phyloP scores from a whole-genome alignment of 2,113 vertebrate genomes.

The Boulengeromyrus knoepffleri region DNA sequence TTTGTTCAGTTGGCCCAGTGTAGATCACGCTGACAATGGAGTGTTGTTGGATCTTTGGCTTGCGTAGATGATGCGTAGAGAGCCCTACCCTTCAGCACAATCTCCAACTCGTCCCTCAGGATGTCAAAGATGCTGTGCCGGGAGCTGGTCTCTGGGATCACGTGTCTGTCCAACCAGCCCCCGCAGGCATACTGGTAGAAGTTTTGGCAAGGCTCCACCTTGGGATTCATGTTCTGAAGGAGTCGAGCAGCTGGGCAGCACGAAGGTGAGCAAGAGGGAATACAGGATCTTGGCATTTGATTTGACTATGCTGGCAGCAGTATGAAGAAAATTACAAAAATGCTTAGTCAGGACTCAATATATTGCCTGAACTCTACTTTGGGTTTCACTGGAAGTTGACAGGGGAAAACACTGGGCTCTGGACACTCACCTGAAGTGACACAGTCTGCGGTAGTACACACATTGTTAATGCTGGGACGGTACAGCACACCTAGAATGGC shows the following conservation, averaged over 20 bases:
- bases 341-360: no score
- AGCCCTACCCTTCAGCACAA: conserved; percentile 82
- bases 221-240: conserved; percentile 84
- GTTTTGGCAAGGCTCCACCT: conserved; percentile 75
- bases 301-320: background rate
- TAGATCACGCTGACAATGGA: background rate
- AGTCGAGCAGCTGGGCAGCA: conserved; percentile 75
- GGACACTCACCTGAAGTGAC: conserved; percentile 76
- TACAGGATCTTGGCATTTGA: background rate
- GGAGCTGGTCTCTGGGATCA: conserved; percentile 91
- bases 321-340: background rate
- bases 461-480: conserved; percentile 34
- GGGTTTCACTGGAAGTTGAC: background rate
- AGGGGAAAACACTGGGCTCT: background rate
- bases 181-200: conserved; percentile 94
- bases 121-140: conserved; percentile 90
- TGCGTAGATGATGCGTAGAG: background rate
- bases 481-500: conserved; percentile 54
- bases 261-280: background rate
- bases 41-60: background rate
- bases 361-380: background rate
- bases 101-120: conserved; percentile 85
- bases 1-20: background rate
- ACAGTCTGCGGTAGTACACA: conserved; percentile 77
- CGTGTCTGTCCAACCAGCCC: conserved; percentile 80